A percentile compares a stretch with the other conserved stretches of the same genome.
Conservation (phyloP, 2,797 vertebrate species). For the Leucoraja ocellata region DNA sequence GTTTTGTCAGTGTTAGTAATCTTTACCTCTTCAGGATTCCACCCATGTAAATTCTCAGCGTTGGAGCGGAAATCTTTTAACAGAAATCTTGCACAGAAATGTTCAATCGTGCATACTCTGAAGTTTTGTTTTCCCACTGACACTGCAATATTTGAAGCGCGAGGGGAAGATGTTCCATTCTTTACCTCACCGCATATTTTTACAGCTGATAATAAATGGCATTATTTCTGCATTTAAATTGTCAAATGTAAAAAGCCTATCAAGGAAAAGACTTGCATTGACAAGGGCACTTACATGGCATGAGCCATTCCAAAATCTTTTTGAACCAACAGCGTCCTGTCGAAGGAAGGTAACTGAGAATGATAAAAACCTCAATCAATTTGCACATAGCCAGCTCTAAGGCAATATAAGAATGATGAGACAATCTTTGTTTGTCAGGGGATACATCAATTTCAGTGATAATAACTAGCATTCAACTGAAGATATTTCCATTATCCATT, state of each 20-base stretch:
- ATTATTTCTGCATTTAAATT: neutral
- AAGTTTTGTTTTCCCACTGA: neutral
- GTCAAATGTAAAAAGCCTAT: neutral
- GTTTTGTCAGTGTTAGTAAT: neutral
- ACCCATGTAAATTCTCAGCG: neutral
- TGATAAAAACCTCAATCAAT: too few relatives aligned
- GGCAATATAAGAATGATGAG: too few relatives aligned
- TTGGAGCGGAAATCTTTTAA: neutral
- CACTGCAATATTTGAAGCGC: too few relatives aligned
- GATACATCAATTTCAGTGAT: neutral
- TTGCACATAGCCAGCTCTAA: too few relatives aligned
- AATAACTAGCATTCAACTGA: neutral
- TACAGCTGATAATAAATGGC: neutral
- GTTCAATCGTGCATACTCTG: neutral
- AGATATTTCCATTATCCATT: neutral
- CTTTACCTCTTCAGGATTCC: neutral
- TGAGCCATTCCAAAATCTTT: too few relatives aligned
- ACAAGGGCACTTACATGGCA: too few relatives aligned
- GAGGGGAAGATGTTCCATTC: too few relatives aligned
- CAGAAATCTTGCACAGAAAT: too few relatives aligned
- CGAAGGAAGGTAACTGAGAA: too few relatives aligned
- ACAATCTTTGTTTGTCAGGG: too few relatives aligned
- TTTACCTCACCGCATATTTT: neutral
- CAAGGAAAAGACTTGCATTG: too few relatives aligned
- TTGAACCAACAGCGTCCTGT: too few relatives aligned